phyloP scores from a whole-genome alignment of 1,140 invertebrate genomes.

The Coelopa frigida region DNA sequence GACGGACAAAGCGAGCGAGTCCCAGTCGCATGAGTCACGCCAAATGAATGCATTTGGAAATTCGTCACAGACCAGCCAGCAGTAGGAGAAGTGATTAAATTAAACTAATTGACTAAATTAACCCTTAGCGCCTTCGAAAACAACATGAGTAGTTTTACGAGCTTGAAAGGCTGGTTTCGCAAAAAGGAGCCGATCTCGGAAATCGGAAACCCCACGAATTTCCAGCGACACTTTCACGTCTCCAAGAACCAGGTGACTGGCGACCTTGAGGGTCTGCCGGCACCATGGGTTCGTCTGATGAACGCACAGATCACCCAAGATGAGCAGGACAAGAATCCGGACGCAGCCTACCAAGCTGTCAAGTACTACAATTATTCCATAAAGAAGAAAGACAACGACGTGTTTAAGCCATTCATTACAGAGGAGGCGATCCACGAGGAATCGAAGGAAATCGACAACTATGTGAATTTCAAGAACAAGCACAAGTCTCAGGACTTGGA shows the following conservation, averaged over 20 bases:
- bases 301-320: conserved; percentile 78
- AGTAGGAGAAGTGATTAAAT: no score
- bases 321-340: conserved; percentile 87
- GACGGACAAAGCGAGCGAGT: no score
- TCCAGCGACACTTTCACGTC: conserved; percentile 74
- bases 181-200: conserved; percentile 48
- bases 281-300: conserved; percentile 70
- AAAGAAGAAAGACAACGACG: conserved; percentile 62
- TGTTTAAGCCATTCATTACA: conserved; percentile 72
- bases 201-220: conserved; percentile 69
- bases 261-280: conserved; percentile 66
- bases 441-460: conserved; percentile 68
- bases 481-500: conserved; percentile 54
- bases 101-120: no score
- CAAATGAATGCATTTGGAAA: no score
- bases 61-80: no score
- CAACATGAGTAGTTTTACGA: conserved; percentile 13
- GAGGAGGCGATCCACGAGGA: conserved; percentile 69
- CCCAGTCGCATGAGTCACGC: no score
- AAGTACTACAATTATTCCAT: conserved; percentile 87
- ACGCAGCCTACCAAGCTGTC: conserved; percentile 75
- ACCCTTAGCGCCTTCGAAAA: no score
- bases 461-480: conserved; percentile 60
- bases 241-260: conserved; percentile 69
- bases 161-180: conserved; percentile 19